Evolutionary conservation across 2,113 vertebrate species (phyloP).

Genomic region (Naja naja): DNA sequence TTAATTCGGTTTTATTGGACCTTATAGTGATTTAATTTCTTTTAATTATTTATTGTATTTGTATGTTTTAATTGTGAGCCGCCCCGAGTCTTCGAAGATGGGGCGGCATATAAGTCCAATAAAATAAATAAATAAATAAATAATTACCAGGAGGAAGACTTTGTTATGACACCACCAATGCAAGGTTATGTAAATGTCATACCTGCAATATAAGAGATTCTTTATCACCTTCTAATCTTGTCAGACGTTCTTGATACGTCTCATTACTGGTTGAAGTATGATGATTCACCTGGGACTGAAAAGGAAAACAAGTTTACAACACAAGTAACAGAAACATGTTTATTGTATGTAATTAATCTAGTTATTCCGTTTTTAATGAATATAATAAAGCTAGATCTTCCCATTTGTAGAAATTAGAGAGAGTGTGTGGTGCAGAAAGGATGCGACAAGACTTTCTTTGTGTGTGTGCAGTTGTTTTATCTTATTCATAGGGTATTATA

Average conservation of each 20-base stretch:
- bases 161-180: neutral
- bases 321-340: neutral
- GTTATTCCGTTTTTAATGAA: neutral
- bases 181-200: slow-evolving; percentile 29
- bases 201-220: slow-evolving; percentile 97
- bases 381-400: neutral
- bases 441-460: neutral
- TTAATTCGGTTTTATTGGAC: too few relatives aligned
- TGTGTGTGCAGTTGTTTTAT: neutral
- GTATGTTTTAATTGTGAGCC: too few relatives aligned
- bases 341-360: neutral
- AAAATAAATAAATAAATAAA: too few relatives aligned
- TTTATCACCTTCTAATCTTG: slow-evolving; percentile 95
- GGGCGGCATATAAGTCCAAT: too few relatives aligned
- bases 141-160: neutral
- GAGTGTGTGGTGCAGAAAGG: neutral
- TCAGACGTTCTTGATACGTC: slow-evolving; percentile 89
- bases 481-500: neutral
- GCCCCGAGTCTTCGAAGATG: too few relatives aligned
- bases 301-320: neutral
- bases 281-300: slow-evolving; percentile 80
- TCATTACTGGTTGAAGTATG: slow-evolving; percentile 78
- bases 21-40: too few relatives aligned
- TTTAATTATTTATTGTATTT: too few relatives aligned
- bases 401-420: neutral